Evolutionary conservation across 2,888 invertebrate species (phyloP), one percentile per base, ranked within the genome.

Genomic region (Drosophila tripunctata): DNA sequence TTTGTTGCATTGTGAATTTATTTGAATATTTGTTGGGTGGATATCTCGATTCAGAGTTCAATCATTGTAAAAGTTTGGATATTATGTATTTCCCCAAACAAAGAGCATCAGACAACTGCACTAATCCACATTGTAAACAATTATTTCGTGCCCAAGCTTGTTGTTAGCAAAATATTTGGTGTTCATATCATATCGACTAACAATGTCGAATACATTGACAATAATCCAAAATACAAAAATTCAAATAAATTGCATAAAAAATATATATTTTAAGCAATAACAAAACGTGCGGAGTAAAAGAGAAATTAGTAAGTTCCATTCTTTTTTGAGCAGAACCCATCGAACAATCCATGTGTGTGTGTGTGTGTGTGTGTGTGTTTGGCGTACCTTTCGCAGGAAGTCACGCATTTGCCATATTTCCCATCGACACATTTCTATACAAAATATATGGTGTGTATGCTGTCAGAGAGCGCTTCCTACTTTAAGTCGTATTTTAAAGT

Each of bases 281-380:
- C 52, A 64, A 71, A 68, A 58, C 57, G 63, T 66, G 72, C 66
- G 69, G 51, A 64, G 79, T 72, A 69, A 78, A 75, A 48, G 50
- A n/a, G n/a, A 10, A 33, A 43, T 38, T 43, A 48, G 30, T 1
- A 17, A n/a, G 6, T 17, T 10, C 2, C 14, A 4, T 4, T 2
- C 50, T 63, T 68, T 63, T 64, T 31, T 33, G 45, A 31, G 24
- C 41, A n/a, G 14, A n/a, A 33, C 22, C 24, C 12, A 17, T 31
- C 40, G 15, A n/a, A n/a, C n/a, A n/a, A n/a, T n/a, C n/a, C n/a
- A n/a, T n/a, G n/a, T n/a, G n/a, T n/a, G n/a, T n/a, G n/a, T n/a
- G n/a, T n/a, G n/a, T n/a, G n/a, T n/a, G n/a, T n/a, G n/a, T n/a
- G n/a, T n/a, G n/a, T n/a, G n/a, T n/a, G n/a, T n/a, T n/a, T n/a